phyloP scores from a whole-genome alignment of 2,888 invertebrate species.

The Lasioglossum morio region DNA sequence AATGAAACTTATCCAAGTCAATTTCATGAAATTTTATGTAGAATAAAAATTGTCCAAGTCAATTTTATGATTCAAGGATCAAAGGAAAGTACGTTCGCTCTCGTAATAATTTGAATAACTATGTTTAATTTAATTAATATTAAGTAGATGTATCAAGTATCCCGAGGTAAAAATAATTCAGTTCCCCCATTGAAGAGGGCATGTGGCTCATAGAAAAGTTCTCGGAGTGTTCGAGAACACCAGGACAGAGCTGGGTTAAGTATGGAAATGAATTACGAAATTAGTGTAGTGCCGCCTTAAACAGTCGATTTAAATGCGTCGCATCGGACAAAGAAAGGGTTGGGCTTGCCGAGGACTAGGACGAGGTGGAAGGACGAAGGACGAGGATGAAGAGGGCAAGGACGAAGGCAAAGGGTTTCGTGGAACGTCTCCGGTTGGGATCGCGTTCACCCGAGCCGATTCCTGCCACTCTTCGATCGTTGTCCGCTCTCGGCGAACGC shows the following conservation, averaged over 20 bases:
- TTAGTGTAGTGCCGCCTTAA: slow-evolving; percentile 69
- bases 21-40: too few species aligned
- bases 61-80: too few species aligned
- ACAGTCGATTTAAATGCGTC: slow-evolving; percentile 71
- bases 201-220: neutral
- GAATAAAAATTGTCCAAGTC: too few species aligned
- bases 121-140: too few species aligned
- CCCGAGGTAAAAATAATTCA: too few species aligned
- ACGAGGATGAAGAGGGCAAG: neutral
- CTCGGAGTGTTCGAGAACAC: neutral
- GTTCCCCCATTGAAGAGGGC: neutral
- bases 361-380: neutral
- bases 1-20: too few species aligned
- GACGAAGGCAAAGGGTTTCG: neutral
- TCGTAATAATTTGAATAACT: too few species aligned
- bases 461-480: slow-evolving; percentile 23
- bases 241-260: slow-evolving; percentile 30
- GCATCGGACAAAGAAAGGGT: slow-evolving; percentile 29
- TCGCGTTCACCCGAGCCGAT: slow-evolving; percentile 18
- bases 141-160: too few species aligned
- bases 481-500: slow-evolving; percentile 27
- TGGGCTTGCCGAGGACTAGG: neutral
- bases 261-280: slow-evolving; percentile 72
- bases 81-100: too few species aligned
- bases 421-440: slow-evolving; percentile 29